These are phyloP conservation scores for Pycnomerus fuliginosus DNA, from an alignment of 2,888 invertebrate species.

Conservation along the genomic window DNA sequence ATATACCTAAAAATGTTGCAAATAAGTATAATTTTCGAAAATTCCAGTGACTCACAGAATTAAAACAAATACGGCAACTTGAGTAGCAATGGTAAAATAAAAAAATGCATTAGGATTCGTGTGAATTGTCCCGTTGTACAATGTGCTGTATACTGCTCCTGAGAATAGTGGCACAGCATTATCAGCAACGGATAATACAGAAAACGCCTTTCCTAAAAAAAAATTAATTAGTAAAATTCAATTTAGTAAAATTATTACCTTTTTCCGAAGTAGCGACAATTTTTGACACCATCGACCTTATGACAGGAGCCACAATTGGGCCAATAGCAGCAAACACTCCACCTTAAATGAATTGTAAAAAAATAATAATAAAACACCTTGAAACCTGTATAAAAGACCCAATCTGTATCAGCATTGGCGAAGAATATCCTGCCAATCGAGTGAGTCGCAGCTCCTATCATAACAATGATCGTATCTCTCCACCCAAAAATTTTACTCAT, in stretches of 20 bases:
- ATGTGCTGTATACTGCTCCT: conserved; percentile 69
- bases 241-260: conserved; percentile 51
- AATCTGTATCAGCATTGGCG: conserved; percentile 58
- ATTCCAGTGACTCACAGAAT: conserved; percentile 64
- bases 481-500: conserved; percentile 68
- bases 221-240: conserved; percentile 3
- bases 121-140: conserved; percentile 68
- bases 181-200: conserved; percentile 76
- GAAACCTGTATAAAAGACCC: conserved; percentile 65
- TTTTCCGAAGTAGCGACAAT: conserved; percentile 69
- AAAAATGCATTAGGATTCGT: conserved; percentile 64
- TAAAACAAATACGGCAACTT: conserved; percentile 64
- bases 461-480: conserved; percentile 72
- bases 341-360: too few species aligned
- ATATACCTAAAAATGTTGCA: too few species aligned
- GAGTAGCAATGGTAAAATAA: conserved; percentile 71
- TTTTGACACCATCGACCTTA: conserved; percentile 82
- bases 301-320: conserved; percentile 74
- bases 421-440: conserved; percentile 69
- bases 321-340: conserved; percentile 75
- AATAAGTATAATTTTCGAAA: too few species aligned
- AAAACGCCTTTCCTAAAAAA: conserved; percentile 69
- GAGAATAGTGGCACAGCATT: conserved; percentile 77
- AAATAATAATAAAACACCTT: too few species aligned
- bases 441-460: conserved; percentile 71